Evolutionary conservation across 2,888 invertebrate species (phyloP).

Genomic region (Amphimallon solstitiale): DNA sequence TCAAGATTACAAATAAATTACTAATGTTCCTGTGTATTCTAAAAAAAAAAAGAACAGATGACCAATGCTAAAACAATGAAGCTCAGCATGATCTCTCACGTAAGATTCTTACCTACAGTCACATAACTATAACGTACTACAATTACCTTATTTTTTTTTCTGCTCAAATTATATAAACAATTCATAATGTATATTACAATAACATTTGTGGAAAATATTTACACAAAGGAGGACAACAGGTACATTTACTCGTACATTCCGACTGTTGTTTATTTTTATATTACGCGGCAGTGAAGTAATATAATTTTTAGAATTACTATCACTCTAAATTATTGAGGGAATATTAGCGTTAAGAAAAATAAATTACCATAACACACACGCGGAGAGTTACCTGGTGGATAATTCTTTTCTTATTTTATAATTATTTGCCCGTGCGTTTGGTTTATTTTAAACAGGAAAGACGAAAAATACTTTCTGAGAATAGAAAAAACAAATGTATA

Average conservation of each 20-base stretch:
- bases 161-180: slow-evolving; percentile 23
- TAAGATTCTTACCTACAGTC: not conserved
- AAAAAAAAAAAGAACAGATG: no score
- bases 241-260: not conserved
- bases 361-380: not conserved
- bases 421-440: not conserved
- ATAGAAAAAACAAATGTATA: no score
- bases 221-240: slow-evolving; percentile 8
- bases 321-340: slow-evolving; percentile 23
- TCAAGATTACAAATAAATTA: no score
- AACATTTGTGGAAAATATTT: slow-evolving; percentile 26
- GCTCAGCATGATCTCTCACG: not conserved
- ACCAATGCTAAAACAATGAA: no score
- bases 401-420: not conserved
- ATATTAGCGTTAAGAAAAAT: slow-evolving; percentile 20
- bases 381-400: no score
- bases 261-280: slow-evolving; percentile 10
- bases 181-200: slow-evolving; percentile 14
- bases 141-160: not conserved
- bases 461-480: no score
- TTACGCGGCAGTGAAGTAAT: not conserved
- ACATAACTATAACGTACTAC: not conserved
- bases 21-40: no score
- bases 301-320: slow-evolving; percentile 17
- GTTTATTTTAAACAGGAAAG: not conserved